Evolutionary conservation across 2,797 vertebrate species (phyloP).

Genomic region (Anabas testudineus): DNA sequence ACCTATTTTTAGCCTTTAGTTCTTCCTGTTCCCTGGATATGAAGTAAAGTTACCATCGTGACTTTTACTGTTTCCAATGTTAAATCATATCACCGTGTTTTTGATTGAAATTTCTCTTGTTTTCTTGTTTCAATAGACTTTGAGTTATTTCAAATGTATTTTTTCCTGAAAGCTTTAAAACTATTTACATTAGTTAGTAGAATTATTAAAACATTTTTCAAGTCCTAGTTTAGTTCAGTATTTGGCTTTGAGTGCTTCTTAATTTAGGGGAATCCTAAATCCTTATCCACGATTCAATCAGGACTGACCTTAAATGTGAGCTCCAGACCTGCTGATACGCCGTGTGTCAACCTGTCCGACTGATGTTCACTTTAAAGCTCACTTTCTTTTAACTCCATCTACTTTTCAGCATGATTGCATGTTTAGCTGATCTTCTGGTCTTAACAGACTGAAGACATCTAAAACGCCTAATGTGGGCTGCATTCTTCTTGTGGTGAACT

Average conservation of each 20-base stretch:
- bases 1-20: conserved; percentile 19
- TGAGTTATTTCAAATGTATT: too few species aligned
- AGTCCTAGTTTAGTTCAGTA: not conserved
- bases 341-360: conserved; percentile 26
- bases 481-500: too few species aligned
- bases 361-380: not conserved
- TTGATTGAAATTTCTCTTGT: too few species aligned
- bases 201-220: not conserved
- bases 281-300: conserved; percentile 65
- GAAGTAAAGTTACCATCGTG: conserved; percentile 5
- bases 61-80: not conserved
- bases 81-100: too few species aligned
- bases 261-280: conserved; percentile 56
- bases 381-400: too few species aligned
- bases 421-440: too few species aligned
- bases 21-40: conserved; percentile 24
- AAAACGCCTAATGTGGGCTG: too few species aligned
- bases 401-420: too few species aligned
- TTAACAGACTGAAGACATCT: too few species aligned
- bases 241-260: conserved; percentile 19
- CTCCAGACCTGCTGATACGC: conserved; percentile 59
- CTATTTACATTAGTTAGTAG: too few species aligned
- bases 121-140: too few species aligned
- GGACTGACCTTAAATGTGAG: conserved; percentile 57
- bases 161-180: too few species aligned